These are phyloP conservation scores for Nannobrachium achirus DNA, from an alignment of 2,113 vertebrate genomes.

Conservation along the genomic window DNA sequence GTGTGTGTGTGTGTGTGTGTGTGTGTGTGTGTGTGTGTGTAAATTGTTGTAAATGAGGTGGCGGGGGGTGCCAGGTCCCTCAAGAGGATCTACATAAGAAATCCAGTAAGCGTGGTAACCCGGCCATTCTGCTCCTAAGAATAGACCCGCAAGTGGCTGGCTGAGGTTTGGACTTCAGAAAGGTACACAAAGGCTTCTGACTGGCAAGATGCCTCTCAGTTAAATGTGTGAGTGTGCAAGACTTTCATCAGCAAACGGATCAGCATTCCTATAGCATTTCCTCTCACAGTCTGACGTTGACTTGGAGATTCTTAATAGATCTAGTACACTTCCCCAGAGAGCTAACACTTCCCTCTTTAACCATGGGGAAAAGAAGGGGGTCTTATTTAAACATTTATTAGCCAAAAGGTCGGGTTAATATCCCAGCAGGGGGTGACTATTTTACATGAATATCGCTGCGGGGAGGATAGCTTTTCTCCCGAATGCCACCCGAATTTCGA, in stretches of 20 bases:
- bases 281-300: constrained; percentile 7
- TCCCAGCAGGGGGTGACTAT: constrained; percentile 22
- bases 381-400: constrained; percentile 42
- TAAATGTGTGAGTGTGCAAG: not conserved
- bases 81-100: constrained; percentile 37
- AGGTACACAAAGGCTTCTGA: constrained; percentile 20
- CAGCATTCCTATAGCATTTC: not conserved
- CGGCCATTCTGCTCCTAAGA: constrained; percentile 31
- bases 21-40: not conserved
- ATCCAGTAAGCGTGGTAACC: constrained; percentile 48
- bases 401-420: constrained; percentile 20
- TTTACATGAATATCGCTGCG: constrained; percentile 52
- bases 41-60: too few species aligned
- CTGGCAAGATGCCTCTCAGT: not conserved
- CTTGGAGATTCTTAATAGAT: too few species aligned
- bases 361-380: constrained; percentile 34
- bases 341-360: constrained; percentile 26
- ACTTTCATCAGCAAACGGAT: constrained; percentile 2
- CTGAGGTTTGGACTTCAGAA: constrained; percentile 21
- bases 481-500: constrained; percentile 38
- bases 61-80: not conserved
- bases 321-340: not conserved
- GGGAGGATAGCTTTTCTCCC: constrained; percentile 27
- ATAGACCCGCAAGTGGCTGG: constrained; percentile 33
- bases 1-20: not conserved